phyloP scores from a whole-genome alignment of 2,797 vertebrate species.

The Liparis tanakae region DNA sequence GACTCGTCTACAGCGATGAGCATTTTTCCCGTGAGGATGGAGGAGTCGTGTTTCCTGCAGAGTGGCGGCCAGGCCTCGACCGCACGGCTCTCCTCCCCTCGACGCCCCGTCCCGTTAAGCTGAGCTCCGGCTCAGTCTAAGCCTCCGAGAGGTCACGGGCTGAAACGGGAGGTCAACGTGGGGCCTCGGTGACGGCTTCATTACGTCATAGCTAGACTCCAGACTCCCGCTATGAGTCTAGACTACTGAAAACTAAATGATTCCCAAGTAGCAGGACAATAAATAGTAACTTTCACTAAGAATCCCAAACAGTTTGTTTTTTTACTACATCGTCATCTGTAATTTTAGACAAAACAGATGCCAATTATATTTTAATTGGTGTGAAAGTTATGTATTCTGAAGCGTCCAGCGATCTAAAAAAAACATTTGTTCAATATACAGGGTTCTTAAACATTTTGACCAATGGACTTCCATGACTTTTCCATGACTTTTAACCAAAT shows the following conservation, averaged over 20 bases:
- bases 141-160: slow-evolving; percentile 35
- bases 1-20: slow-evolving; percentile 64
- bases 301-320: not conserved
- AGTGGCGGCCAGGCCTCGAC: slow-evolving; percentile 19
- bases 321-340: not conserved
- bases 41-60: slow-evolving; percentile 37
- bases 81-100: slow-evolving; percentile 28
- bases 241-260: slow-evolving; percentile 22
- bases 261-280: slow-evolving; percentile 3
- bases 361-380: not conserved
- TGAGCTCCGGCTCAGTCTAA: slow-evolving; percentile 48
- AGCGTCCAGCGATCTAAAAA: not conserved
- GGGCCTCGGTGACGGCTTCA: slow-evolving; percentile 20
- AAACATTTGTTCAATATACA: not conserved
- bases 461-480: too few relatives aligned
- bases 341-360: slow-evolving; percentile 6
- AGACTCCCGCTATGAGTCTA: slow-evolving; percentile 29
- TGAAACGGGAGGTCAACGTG: slow-evolving; percentile 19
- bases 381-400: not conserved
- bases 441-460: too few relatives aligned
- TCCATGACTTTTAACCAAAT: too few relatives aligned
- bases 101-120: slow-evolving; percentile 46
- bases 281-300: slow-evolving; percentile 10
- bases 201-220: not conserved
- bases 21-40: slow-evolving; percentile 60